Percentiles rank a stretch among this genome's conserved stretches.
Conservation (phyloP, 2,113 vertebrate species). For the Thalassoma bifasciatum region DNA sequence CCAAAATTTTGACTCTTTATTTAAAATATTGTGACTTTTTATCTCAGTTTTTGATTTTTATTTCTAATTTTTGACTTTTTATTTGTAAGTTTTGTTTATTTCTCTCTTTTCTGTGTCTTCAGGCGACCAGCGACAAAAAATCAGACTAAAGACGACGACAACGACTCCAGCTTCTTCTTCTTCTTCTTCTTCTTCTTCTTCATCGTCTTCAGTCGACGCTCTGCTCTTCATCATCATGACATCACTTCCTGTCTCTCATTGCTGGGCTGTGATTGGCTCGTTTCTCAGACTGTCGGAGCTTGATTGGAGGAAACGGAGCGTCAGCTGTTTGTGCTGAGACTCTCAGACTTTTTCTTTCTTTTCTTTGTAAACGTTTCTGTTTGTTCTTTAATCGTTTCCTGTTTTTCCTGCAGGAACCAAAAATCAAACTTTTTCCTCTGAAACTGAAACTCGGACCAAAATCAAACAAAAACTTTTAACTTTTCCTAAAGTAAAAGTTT, state of each 20-base stretch:
- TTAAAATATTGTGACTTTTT: no score
- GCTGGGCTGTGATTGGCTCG: slow-evolving; percentile 30
- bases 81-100: no score
- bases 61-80: no score
- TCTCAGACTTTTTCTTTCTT: not conserved
- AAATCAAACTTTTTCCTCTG: not conserved
- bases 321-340: not conserved
- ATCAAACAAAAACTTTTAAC: no score
- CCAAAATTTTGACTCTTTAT: no score
- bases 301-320: not conserved
- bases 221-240: slow-evolving; percentile 15
- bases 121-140: slow-evolving; percentile 82
- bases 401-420: not conserved
- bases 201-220: not conserved
- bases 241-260: slow-evolving; percentile 12
- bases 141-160: slow-evolving; percentile 70
- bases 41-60: no score
- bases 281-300: slow-evolving; percentile 8
- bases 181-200: not conserved
- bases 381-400: not conserved
- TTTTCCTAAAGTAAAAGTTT: no score
- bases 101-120: slow-evolving; percentile 16
- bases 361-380: not conserved
- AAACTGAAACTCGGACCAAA: no score
- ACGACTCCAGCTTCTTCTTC: not conserved